Base-by-base conservation (phyloP, 2,888 invertebrate genomes). In the Agriotes lineatus region DNA sequence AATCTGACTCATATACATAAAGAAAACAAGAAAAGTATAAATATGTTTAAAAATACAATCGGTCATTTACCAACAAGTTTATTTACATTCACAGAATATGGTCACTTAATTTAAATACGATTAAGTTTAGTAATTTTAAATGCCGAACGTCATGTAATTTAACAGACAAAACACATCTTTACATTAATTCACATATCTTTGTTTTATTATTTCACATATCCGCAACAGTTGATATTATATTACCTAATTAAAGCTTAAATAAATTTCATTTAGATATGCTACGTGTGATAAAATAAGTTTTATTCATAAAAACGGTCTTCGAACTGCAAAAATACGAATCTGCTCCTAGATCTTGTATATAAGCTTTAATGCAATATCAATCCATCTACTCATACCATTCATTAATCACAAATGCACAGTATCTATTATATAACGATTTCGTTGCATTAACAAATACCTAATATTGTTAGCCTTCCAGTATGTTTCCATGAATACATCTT, bases 31-130 rank as follows among this genome's bases (percentile, higher is more conserved):
- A n/a, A n/a, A n/a, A n/a, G n/a, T n/a, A n/a, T n/a, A n/a, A n/a
- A n/a, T n/a, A n/a, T n/a, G n/a, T n/a, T n/a, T n/a, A 25, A 45
- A 12, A 20, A 45, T 9, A 45, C 45, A 45, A 2, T n/a, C n/a
- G n/a, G 16, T 52, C 52, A 33, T 52, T 52, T 56, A 56, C 37
- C 56, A 56, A 56, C 56, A 56, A 56, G n/a, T 56, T 56, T 56
- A 56, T 56, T 56, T 56, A 56, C 56, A 56, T 56, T 56, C 39
- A 56, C 39, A 56, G 56, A 56, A 18, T 52, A 52, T 52, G 33
- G 30, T 52, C 33, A 30, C 52, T 52, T 52, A 48, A 22, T 22
- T 45, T 45, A 52, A 30, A 52, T 52, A 52, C 33, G 33, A 33
- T 18, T 16, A 52, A 52, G 22, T 33, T 52, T 33, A 52, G 22